phyloP scores from a whole-genome alignment of 1,140 invertebrate genomes.

The Lepidostoma basale region DNA sequence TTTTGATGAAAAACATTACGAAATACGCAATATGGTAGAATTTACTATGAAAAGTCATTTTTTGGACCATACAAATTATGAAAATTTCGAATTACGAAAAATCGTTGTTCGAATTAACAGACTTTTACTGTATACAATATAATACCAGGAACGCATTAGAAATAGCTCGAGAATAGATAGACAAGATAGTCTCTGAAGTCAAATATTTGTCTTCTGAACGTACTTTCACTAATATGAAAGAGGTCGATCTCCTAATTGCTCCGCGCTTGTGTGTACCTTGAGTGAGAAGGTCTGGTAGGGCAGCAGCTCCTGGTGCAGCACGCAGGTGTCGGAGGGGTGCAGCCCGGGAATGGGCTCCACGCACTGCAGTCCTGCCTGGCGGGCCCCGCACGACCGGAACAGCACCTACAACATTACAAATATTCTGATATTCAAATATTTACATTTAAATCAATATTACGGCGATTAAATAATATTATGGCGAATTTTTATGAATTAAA shows the following conservation, averaged over 20 bases:
- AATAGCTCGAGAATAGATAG: neutral
- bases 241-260: too few relatives aligned
- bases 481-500: too few relatives aligned
- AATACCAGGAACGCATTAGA: too few relatives aligned
- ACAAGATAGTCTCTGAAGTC: neutral
- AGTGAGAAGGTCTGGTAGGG: slow-evolving; percentile 62
- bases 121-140: too few relatives aligned
- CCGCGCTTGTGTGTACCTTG: too few relatives aligned
- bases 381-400: slow-evolving; percentile 74
- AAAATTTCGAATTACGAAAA: too few relatives aligned
- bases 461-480: neutral
- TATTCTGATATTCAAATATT: slow-evolving; percentile 32
- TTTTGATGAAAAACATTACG: too few relatives aligned
- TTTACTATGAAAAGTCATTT: neutral
- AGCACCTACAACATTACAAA: slow-evolving; percentile 77
- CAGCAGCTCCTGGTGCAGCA: slow-evolving; percentile 71
- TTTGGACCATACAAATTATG: neutral
- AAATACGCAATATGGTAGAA: neutral
- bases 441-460: slow-evolving; percentile 8
- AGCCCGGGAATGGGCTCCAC: slow-evolving; percentile 72
- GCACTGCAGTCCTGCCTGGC: slow-evolving; percentile 70
- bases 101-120: too few relatives aligned
- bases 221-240: too few relatives aligned
- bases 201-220: too few relatives aligned
- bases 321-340: slow-evolving; percentile 70